A percentile compares a stretch with the other conserved stretches of the same genome.
These are phyloP conservation scores for Bubo scandiacus DNA, from an alignment of 2,113 vertebrate species.

Conservation along the genomic window DNA sequence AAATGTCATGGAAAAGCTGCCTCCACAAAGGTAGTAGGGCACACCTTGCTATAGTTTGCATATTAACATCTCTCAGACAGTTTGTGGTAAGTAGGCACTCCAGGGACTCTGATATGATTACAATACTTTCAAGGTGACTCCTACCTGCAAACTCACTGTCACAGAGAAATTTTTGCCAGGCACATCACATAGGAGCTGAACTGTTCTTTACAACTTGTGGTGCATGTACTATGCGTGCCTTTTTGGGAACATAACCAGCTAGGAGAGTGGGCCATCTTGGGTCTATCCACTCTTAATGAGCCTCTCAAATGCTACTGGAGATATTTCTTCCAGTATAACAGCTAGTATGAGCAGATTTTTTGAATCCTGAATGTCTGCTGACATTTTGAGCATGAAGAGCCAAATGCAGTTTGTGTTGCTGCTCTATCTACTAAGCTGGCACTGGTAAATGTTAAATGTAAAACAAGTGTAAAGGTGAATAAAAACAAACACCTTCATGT, in stretches of 20 bases:
- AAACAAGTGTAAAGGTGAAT: background rate
- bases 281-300: background rate
- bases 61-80: background rate
- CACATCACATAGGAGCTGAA: background rate
- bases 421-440: background rate
- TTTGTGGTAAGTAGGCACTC: background rate
- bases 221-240: background rate
- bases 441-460: background rate
- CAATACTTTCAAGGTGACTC: background rate
- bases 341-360: background rate
- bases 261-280: background rate
- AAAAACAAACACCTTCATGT: background rate
- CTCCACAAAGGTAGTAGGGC: background rate
- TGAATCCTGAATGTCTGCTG: background rate
- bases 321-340: background rate
- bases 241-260: background rate
- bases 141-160: background rate
- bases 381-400: background rate
- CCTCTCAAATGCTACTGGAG: background rate
- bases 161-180: background rate
- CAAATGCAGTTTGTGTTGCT: background rate
- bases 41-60: background rate
- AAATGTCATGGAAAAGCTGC: background rate
- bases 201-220: background rate
- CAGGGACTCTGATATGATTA: background rate